A percentile compares a stretch with the other conserved stretches of the same genome.
Evolutionary conservation across 2,888 invertebrate species (phyloP).

Genomic region (Gerris lacustris): DNA sequence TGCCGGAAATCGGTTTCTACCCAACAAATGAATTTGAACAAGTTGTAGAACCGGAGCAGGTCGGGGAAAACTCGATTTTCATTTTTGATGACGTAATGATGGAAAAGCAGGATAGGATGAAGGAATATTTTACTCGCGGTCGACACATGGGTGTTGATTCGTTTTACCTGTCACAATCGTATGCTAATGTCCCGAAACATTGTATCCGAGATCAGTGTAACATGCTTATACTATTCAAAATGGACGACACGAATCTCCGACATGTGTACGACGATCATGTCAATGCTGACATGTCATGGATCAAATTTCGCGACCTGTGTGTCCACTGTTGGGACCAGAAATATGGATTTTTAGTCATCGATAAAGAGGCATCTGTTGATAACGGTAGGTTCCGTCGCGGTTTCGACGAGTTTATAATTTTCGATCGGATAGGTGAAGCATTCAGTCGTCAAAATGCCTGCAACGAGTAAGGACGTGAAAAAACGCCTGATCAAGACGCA

Average conservation of each 20-base stretch:
- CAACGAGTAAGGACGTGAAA: neutral
- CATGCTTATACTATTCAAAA: conserved; percentile 7
- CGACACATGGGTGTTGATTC: conserved; percentile 6
- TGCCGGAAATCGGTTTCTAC: conserved; percentile 8
- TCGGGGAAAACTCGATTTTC: conserved; percentile 4
- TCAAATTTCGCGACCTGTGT: conserved; percentile 13
- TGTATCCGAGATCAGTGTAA: conserved; percentile 15
- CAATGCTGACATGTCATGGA: conserved; percentile 12
- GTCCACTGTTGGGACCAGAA: conserved; percentile 11
- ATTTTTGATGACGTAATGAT: conserved; percentile 10
- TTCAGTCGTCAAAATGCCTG: neutral
- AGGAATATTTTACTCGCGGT: conserved; percentile 4
- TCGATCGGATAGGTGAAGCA: neutral
- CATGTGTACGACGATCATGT: conserved; percentile 15
- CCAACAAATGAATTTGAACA: neutral
- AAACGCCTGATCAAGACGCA: neutral
- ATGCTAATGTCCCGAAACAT: conserved; percentile 13
- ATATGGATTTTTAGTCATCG: conserved; percentile 14
- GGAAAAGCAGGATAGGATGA: conserved; percentile 7
- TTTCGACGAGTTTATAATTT: conserved; percentile 14
- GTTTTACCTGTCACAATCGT: neutral
- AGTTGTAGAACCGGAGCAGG: conserved; percentile 5
- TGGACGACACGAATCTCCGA: conserved; percentile 11
- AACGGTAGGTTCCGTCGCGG: conserved; percentile 14
- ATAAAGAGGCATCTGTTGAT: conserved; percentile 11